phyloP scores from a whole-genome alignment of 2,113 vertebrate species.

The Phalacrocorax carbo region DNA sequence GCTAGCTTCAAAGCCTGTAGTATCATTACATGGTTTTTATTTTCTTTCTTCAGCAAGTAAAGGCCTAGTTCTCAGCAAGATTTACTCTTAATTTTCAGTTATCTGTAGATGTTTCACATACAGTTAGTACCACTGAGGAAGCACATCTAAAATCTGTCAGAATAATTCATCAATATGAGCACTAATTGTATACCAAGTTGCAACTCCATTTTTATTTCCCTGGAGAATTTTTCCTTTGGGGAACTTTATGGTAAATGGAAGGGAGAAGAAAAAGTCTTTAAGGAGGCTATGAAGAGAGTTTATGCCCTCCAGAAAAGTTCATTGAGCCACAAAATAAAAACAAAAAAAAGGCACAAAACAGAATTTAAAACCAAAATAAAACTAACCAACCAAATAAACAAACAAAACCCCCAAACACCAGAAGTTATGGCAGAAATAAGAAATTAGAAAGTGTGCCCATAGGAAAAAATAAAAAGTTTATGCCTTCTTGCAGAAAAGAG shows the following conservation, averaged over 20 bases:
- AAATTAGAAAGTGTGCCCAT: neutral
- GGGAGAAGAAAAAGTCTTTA: neutral
- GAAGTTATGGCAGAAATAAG: neutral
- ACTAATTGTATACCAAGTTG: neutral
- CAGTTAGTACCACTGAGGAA: neutral
- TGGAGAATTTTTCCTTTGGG: neutral
- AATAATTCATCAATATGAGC: neutral
- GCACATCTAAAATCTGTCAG: neutral
- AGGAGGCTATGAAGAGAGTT: neutral
- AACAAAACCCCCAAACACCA: neutral
- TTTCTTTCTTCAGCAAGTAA: neutral
- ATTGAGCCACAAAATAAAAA: neutral
- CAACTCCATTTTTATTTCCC: neutral
- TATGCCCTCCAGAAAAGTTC: neutral
- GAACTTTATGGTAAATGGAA: neutral
- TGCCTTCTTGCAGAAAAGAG: neutral
- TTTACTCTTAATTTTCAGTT: neutral
- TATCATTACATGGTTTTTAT: neutral
- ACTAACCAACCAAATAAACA: neutral
- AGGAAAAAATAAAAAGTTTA: no score
- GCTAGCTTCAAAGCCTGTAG: neutral
- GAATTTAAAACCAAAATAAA: neutral
- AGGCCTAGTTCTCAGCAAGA: neutral
- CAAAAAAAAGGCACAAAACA: neutral
- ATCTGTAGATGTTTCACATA: neutral